Evolutionary conservation across 2,797 vertebrate genomes (phyloP), one percentile per base, ranked within the genome.

Genomic region (Schizopygopsis malacanthus): DNA sequence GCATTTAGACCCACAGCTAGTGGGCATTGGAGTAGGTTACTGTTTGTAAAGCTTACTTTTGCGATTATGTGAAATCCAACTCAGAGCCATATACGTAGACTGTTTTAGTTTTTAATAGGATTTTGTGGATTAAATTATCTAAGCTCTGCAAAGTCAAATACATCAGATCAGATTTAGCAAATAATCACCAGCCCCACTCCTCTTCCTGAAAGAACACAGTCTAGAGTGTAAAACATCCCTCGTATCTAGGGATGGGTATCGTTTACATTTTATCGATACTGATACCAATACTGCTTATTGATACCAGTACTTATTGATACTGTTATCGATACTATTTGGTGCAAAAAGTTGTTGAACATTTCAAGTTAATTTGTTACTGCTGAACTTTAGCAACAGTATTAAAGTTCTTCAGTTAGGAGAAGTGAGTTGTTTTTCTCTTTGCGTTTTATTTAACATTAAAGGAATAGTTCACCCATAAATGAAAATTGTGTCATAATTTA

Each of bases 51-150:
- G 69, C 71, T 72, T 54, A 85, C 69, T 63, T 72, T 85, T 25
- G 56, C 28, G 52, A 28, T 22, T 10, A 80, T 73, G 54, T 65
- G 28, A 73, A 73, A 73, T 81, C 54, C 43, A 63, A 65, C 69
- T 41, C 67, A 37, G 25, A 85, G 52, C 37, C 76, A n/a, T 65
- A 56, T 15, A 41, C 11, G 7, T 43, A 54, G 43, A 67, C 84
- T 73, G 84, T 73, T 85, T 81, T 47, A 65, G 67, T 50, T 81
- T 85, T 63, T 81, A 85, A 85, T 75, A 85, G 84, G 84, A 81
- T 85, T 85, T 80, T 75, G 45, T 73, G 70, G 84, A 81, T 85
- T 85, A 81, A 81, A 75, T 73, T 41, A 65, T 63, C 33, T 43
- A 75, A 85, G 45, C 45, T 18, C 28, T 63, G 76, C 77, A 72